phyloP scores from a whole-genome alignment of 2,113 vertebrate species.

The Sceloporus tristichus region DNA sequence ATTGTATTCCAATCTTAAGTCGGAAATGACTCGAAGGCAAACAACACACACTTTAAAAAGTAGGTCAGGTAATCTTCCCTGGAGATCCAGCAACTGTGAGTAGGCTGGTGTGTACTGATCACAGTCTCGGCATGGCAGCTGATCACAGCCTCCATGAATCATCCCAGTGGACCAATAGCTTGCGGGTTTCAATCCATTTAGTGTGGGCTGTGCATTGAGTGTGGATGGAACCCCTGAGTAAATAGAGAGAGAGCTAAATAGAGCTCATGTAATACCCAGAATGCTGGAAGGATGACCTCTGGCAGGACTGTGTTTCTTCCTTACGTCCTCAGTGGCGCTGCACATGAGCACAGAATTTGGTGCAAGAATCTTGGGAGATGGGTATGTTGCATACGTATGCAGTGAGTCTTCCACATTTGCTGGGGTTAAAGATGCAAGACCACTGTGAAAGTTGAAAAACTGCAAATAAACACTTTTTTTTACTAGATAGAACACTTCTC shows the following conservation, averaged over 20 bases:
- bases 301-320: not conserved
- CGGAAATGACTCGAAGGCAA: too few relatives aligned
- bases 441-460: too few relatives aligned
- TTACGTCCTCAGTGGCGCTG: not conserved
- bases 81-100: accelerated
- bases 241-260: too few relatives aligned
- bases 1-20: not conserved
- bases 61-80: too few relatives aligned
- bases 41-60: not conserved
- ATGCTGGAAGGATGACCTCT: too few relatives aligned
- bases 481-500: too few relatives aligned
- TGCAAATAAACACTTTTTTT: too few relatives aligned
- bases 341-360: not conserved
- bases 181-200: slow-evolving; percentile 4
- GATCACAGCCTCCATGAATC: not conserved
- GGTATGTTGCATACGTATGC: not conserved
- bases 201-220: not conserved
- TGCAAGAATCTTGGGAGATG: not conserved
- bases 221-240: too few relatives aligned
- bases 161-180: not conserved
- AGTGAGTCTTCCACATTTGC: too few relatives aligned
- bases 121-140: not conserved
- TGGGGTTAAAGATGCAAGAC: too few relatives aligned
- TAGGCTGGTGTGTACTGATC: not conserved
- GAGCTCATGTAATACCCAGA: too few relatives aligned